phyloP scores from a whole-genome alignment of 2,113 vertebrate genomes.

The Collichthys lucidus region DNA sequence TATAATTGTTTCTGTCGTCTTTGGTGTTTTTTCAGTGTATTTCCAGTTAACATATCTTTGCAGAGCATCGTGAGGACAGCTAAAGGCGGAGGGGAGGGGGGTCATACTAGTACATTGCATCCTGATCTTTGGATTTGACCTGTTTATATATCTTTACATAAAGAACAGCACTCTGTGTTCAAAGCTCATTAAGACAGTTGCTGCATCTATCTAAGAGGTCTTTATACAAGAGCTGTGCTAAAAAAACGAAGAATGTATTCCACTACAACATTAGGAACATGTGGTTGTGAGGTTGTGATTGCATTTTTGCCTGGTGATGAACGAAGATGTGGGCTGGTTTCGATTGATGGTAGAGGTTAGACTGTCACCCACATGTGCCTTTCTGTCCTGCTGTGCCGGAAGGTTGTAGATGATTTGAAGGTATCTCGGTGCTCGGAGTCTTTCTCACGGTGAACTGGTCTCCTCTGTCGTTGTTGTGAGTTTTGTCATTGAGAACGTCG shows the following conservation, averaged over 20 bases:
- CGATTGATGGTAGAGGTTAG: constrained; percentile 36
- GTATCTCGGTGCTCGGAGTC: constrained; percentile 3
- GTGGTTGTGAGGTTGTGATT: constrained; percentile 50
- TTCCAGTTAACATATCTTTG: constrained; percentile 45
- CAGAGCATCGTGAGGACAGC: constrained; percentile 41
- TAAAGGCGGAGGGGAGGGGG: background rate
- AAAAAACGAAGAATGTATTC: constrained; percentile 59
- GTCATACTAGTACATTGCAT: background rate
- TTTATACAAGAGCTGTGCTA: constrained; percentile 36
- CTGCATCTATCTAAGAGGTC: constrained; percentile 20
- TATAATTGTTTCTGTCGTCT: constrained; percentile 50
- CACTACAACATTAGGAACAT: constrained; percentile 42
- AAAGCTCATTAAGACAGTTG: constrained; percentile 15
- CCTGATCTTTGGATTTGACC: constrained; percentile 25
- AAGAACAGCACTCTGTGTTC: constrained; percentile 17
- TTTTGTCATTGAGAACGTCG: constrained; percentile 7
- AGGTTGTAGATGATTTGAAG: background rate
- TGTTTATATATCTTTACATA: constrained; percentile 32
- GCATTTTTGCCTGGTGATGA: constrained; percentile 43
- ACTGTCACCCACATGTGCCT: constrained; percentile 80
- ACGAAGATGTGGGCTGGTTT: constrained; percentile 20
- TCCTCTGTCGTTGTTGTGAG: constrained; percentile 25
- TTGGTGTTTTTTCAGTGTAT: constrained; percentile 39
- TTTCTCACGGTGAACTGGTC: constrained; percentile 16
- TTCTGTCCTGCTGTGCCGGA: constrained; percentile 67